A percentile compares a stretch with the other conserved stretches of the same genome.
These are phyloP conservation scores for Andrena bicolor DNA, from an alignment of 2,888 invertebrate species.

Conservation along the genomic window DNA sequence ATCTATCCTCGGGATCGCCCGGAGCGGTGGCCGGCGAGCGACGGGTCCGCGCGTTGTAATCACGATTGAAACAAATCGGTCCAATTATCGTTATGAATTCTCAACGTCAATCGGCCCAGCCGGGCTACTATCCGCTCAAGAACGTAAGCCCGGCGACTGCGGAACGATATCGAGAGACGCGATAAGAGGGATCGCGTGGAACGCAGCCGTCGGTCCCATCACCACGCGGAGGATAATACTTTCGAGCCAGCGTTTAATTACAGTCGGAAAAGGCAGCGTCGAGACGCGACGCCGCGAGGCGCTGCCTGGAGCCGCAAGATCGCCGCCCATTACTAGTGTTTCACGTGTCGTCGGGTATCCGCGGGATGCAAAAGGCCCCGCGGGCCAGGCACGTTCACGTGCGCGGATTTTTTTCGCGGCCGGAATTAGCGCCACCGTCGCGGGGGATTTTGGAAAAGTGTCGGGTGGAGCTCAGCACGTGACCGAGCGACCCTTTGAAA, in stretches of 20 bases:
- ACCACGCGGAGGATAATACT: background rate
- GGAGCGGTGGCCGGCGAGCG: constrained; percentile 2
- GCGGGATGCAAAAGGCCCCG: background rate
- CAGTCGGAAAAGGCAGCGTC: background rate
- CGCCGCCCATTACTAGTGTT: constrained; percentile 35
- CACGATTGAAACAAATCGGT: constrained; percentile 63
- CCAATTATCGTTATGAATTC: constrained; percentile 53
- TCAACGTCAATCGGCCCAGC: constrained; percentile 27
- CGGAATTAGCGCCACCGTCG: background rate
- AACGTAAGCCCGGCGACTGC: background rate
- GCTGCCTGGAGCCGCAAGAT: constrained; percentile 20
- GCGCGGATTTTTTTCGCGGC: background rate
- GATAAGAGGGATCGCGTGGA: background rate
- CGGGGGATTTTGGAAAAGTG: no score
- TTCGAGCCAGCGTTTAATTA: background rate
- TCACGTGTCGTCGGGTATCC: constrained; percentile 19
- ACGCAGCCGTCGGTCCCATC: background rate
- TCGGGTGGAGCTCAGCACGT: no score
- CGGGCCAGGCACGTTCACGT: background rate
- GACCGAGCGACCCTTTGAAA: no score
- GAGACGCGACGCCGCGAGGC: constrained; percentile 18
- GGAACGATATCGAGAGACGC: background rate
- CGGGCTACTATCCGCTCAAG: constrained; percentile 6
- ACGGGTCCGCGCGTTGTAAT: constrained; percentile 29
- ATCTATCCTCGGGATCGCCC: constrained; percentile 23